Base-by-base conservation (phyloP, 2,797 vertebrate genomes). In the Harpagifer antarcticus region DNA sequence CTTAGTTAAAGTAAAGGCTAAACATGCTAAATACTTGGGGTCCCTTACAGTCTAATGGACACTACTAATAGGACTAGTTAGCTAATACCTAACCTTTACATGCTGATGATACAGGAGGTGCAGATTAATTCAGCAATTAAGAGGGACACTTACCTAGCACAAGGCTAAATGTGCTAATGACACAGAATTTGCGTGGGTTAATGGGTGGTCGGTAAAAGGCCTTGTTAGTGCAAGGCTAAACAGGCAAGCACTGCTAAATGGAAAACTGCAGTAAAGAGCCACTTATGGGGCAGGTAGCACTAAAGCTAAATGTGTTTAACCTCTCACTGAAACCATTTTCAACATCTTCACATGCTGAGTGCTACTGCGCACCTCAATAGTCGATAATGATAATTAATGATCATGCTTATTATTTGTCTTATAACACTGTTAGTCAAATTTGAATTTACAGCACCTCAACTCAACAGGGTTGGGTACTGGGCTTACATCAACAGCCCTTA, bases 1-100 rank as follows among this genome's bases (percentile, higher is more conserved):
- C 84, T 92, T 93, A 86, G 89, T 83, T 92, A 88, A 90, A 89
- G 79, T 85, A 84, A 87, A 88, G 81, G 82, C 85, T 89, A 88
- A 89, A 91, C 83, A 86, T 78, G 78, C 83, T 90, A 81, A 90
- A 89, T 77, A 73, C 72, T 74, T 52, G 20, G 73, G 57, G 76
- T 74, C 64, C 72, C 71, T 68, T 55, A 44, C 44, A 76, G 68
- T 83, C 75, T 89, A 85, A 92, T 90, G 78, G 74, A 86, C 66
- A 72, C 76, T 57, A 15, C 85, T 89, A 87, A 90, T 86, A 84
- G 85, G 80, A 88, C 82, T 83, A 78, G 88, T 85, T 86, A 87
- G 65, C 77, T 67, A 37, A 55, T 52, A 79, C 52, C 47, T 31
- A 73, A 67, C 48, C 74, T 76, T 78, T 67, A 72, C 72, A 85